These are phyloP conservation scores for Piprites chloris DNA, from an alignment of 2,113 vertebrate species.

Conservation along the genomic window DNA sequence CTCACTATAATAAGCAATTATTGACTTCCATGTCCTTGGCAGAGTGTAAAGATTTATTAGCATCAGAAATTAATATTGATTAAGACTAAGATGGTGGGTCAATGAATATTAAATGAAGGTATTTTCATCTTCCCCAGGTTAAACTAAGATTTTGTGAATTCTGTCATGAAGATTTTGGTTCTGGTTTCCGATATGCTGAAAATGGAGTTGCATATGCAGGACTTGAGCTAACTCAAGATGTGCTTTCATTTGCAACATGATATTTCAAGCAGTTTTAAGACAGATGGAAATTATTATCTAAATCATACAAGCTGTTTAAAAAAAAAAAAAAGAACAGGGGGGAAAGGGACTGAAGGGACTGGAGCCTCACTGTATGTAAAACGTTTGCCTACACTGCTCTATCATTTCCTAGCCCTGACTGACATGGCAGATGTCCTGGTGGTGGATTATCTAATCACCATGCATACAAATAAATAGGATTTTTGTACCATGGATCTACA, in stretches of 20 bases:
- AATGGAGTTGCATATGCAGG: background rate
- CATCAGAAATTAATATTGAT: slow-evolving; percentile 54
- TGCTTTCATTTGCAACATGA: background rate
- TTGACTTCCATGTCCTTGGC: slow-evolving; percentile 33
- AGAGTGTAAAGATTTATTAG: slow-evolving; percentile 34
- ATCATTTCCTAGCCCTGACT: background rate
- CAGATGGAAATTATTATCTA: background rate
- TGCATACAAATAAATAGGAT: background rate
- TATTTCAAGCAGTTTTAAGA: background rate
- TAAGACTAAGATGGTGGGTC: background rate
- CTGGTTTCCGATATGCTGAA: background rate
- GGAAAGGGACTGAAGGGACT: accelerated
- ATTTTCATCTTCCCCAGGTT: slow-evolving; percentile 22
- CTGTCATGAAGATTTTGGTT: background rate
- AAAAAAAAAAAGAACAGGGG: accelerated
- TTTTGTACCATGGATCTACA: background rate
- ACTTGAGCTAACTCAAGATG: background rate
- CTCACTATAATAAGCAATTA: background rate
- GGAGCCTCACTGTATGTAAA: background rate
- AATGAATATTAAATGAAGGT: slow-evolving; percentile 33
- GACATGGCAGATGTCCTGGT: background rate
- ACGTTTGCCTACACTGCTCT: background rate
- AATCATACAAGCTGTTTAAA: background rate
- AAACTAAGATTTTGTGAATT: background rate
- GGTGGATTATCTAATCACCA: background rate